Conservation (phyloP, 2,113 vertebrate genomes). For the Gasterosteus nipponicus region DNA sequence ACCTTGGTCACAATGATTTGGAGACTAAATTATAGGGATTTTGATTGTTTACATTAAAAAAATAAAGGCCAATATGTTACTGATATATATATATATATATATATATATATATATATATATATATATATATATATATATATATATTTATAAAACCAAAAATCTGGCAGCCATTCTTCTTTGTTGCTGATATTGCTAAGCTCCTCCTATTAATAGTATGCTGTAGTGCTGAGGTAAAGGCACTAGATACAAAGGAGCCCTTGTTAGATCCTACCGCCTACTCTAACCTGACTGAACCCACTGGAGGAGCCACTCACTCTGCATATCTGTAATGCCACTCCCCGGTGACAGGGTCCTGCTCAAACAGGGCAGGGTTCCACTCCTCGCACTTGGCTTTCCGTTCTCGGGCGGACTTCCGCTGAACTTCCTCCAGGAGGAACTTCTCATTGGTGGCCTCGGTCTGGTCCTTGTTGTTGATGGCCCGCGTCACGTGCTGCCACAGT, state of each 20-base stretch:
- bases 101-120: too few relatives aligned
- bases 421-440: slow-evolving; percentile 95
- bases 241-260: not conserved
- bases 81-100: too few relatives aligned
- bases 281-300: not conserved
- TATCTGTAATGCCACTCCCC: slow-evolving; percentile 98
- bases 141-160: too few relatives aligned
- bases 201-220: not conserved
- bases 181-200: too few relatives aligned
- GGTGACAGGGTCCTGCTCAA: slow-evolving; percentile 91
- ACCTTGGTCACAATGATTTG: too few relatives aligned
- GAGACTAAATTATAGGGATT: too few relatives aligned
- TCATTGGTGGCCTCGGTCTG: slow-evolving; percentile 98
- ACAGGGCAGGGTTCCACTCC: slow-evolving; percentile 91
- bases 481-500: slow-evolving; percentile 97
- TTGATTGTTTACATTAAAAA: too few relatives aligned
- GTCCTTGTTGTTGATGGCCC: slow-evolving; percentile 96
- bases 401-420: slow-evolving; percentile 91
- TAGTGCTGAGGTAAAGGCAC: not conserved
- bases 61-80: too few relatives aligned
- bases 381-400: slow-evolving; percentile 92
- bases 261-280: not conserved
- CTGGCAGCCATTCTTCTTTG: not conserved
- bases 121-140: too few relatives aligned
- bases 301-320: slow-evolving; percentile 88